Conservation (phyloP, 1,140 invertebrate species). For the Danaus melanippus region DNA sequence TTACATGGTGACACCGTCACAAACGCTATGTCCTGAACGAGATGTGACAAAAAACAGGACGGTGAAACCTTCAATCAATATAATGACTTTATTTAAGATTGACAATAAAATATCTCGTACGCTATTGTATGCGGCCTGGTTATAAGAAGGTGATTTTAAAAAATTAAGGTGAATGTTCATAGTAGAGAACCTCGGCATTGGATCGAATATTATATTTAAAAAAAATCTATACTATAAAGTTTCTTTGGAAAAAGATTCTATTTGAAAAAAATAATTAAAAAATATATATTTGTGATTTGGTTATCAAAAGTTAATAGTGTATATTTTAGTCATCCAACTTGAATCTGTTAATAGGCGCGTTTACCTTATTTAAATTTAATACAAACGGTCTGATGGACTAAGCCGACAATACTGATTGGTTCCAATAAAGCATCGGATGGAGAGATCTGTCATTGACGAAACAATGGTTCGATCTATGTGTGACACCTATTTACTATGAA, state of each 20-base stretch:
- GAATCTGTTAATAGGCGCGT: no score
- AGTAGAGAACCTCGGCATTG: slow-evolving; percentile 5
- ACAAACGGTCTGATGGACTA: slow-evolving; percentile 48
- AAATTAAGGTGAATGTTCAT: slow-evolving; percentile 25
- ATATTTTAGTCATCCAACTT: no score
- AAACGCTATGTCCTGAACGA: slow-evolving; percentile 52
- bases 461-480: slow-evolving; percentile 55
- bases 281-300: no score
- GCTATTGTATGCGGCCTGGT: slow-evolving; percentile 45
- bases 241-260: no score
- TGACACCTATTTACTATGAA: slow-evolving; percentile 5
- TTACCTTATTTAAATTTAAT: slow-evolving; percentile 39
- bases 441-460: slow-evolving; percentile 56
- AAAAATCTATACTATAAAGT: no score
- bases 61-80: slow-evolving; percentile 59
- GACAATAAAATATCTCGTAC: slow-evolving; percentile 63
- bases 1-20: slow-evolving; percentile 39
- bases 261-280: no score
- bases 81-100: slow-evolving; percentile 70
- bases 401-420: slow-evolving; percentile 66
- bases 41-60: slow-evolving; percentile 48
- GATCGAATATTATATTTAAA: slow-evolving; percentile 7
- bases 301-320: no score
- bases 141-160: slow-evolving; percentile 39
- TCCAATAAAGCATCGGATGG: slow-evolving; percentile 60